Percentiles rank a stretch among this genome's conserved stretches.
These are phyloP conservation scores for Sabatieria punctata DNA, from an alignment of 2,888 invertebrate genomes.

Conservation along the genomic window DNA sequence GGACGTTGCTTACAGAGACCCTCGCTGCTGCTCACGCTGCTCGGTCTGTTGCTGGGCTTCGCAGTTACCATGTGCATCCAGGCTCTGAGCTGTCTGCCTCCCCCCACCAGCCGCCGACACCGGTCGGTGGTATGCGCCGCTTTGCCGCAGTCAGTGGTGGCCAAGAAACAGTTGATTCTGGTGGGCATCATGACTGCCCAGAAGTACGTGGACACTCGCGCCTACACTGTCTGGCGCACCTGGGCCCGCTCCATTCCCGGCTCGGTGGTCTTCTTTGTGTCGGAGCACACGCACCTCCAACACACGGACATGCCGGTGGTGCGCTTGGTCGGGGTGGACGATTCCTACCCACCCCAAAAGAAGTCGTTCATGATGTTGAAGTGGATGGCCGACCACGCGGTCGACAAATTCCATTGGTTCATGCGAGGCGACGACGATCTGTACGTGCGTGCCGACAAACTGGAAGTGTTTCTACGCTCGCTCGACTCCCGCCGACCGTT, in stretches of 20 bases:
- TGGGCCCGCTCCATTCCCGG: slow-evolving; percentile 85
- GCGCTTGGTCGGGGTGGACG: slow-evolving; percentile 69
- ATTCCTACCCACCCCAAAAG: slow-evolving; percentile 92
- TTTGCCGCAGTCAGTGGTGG: neutral
- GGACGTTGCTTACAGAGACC: too few species aligned
- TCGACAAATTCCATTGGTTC: slow-evolving; percentile 86
- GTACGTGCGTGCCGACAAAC: slow-evolving; percentile 65
- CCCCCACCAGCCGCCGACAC: neutral
- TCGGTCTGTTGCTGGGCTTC: slow-evolving; percentile 1
- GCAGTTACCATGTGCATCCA: slow-evolving; percentile 5
- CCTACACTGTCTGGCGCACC: slow-evolving; percentile 73
- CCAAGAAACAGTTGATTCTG: slow-evolving; percentile 36
- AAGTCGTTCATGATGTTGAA: slow-evolving; percentile 78
- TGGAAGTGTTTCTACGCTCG: slow-evolving; percentile 57
- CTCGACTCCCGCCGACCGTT: slow-evolving; percentile 19
- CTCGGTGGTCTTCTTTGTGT: slow-evolving; percentile 48
- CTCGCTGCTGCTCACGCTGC: neutral
- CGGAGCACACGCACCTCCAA: slow-evolving; percentile 37
- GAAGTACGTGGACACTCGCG: slow-evolving; percentile 69
- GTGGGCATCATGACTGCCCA: slow-evolving; percentile 95
- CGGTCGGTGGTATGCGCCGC: neutral
- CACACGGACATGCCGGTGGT: slow-evolving; percentile 54
- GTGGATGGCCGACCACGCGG: slow-evolving; percentile 80
- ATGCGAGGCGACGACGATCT: slow-evolving; percentile 94
- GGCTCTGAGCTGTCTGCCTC: neutral